Conservation (phyloP, 2,888 invertebrate genomes). For the Selenia dentaria region DNA sequence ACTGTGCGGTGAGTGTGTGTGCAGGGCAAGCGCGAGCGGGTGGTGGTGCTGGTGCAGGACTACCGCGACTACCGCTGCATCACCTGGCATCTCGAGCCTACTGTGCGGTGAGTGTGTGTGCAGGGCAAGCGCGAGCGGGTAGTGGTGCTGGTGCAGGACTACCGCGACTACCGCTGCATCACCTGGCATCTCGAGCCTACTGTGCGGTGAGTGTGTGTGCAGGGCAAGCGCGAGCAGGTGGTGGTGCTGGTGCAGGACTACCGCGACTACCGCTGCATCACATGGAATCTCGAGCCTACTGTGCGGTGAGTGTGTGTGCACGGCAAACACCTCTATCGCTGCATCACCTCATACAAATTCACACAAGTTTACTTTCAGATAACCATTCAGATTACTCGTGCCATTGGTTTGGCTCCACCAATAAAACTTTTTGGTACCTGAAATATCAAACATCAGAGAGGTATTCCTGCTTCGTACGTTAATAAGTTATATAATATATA, state of each 20-base stretch:
- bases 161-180: conserved; percentile 95
- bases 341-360: too few species aligned
- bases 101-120: conserved; percentile 89
- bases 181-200: conserved; percentile 99
- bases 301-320: conserved; percentile 67
- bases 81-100: conserved; percentile 98
- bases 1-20: conserved; percentile 90
- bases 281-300: conserved; percentile 98
- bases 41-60: conserved; percentile 86
- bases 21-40: too few species aligned
- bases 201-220: conserved; percentile 90
- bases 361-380: too few species aligned
- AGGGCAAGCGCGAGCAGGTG: conserved; percentile 11
- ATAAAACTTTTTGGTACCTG: too few species aligned
- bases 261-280: conserved; percentile 96
- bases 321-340: conserved; percentile 91
- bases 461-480: too few species aligned
- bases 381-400: too few species aligned
- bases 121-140: too few species aligned
- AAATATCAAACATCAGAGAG: too few species aligned
- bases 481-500: too few species aligned
- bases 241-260: conserved; percentile 88
- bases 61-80: conserved; percentile 96
- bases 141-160: conserved; percentile 87
- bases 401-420: too few species aligned